These are phyloP conservation scores for Oryzias curvinotus DNA, from an alignment of 2,113 vertebrate species.

Conservation along the genomic window DNA sequence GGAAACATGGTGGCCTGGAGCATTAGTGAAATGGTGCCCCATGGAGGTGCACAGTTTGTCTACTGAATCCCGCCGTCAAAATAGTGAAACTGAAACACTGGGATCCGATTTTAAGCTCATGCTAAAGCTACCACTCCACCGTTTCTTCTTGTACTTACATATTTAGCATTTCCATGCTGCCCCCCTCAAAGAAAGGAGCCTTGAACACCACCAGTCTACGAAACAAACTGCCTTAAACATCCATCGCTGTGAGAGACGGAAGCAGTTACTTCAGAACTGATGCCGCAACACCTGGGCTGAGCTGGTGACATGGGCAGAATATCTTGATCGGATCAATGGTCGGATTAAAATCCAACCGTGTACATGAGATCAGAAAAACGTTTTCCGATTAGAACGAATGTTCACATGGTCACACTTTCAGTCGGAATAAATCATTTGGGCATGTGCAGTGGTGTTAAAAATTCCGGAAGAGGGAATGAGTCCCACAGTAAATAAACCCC, in stretches of 20 bases:
- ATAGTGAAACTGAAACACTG: conserved; percentile 16
- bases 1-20: conserved; percentile 93
- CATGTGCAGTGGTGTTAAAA: no score
- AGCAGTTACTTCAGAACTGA: conserved; percentile 32
- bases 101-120: conserved; percentile 24
- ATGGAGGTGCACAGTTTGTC: conserved; percentile 88
- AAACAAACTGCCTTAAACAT: no score
- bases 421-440: no score
- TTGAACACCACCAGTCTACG: conserved; percentile 4
- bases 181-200: not conserved
- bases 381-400: no score
- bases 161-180: not conserved
- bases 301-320: no score
- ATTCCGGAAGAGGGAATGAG: no score
- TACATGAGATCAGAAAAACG: no score
- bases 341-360: no score
- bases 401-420: no score
- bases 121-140: conserved; percentile 17
- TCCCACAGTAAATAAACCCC: no score
- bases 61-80: conserved; percentile 54
- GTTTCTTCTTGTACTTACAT: conserved; percentile 1
- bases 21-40: conserved; percentile 86
- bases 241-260: conserved; percentile 53
- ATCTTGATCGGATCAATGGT: no score
- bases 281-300: conserved; percentile 14